phyloP scores from a whole-genome alignment of 2,888 invertebrate species.

The Ernsta delagoae region DNA sequence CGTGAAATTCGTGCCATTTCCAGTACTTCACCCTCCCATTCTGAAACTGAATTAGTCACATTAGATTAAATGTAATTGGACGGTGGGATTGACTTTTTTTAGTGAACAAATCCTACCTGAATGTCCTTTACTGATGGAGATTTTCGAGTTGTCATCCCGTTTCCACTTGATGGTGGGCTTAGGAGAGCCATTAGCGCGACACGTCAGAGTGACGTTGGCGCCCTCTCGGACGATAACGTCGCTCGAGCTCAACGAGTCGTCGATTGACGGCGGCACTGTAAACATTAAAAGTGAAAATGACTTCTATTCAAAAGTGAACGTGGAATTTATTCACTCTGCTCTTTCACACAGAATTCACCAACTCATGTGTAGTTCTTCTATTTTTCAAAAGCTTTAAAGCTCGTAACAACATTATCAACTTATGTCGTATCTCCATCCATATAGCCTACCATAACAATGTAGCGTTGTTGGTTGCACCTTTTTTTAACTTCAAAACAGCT shows the following conservation, averaged over 20 bases:
- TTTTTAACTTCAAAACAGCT: too few species aligned
- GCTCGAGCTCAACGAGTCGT: constrained; percentile 95
- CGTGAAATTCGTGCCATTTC: constrained; percentile 94
- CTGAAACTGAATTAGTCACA: constrained; percentile 86
- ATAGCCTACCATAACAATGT: too few species aligned
- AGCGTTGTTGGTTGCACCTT: too few species aligned
- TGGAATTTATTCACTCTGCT: constrained; percentile 1
- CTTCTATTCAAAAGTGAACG: constrained; percentile 4
- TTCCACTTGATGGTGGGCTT: constrained; percentile 96
- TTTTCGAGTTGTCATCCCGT: constrained; percentile 94
- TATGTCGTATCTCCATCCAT: too few species aligned
- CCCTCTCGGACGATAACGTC: constrained; percentile 96
- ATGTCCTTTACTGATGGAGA: constrained; percentile 93
- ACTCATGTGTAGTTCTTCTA: not conserved
- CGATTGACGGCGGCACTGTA: constrained; percentile 96
- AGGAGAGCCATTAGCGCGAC: constrained; percentile 95
- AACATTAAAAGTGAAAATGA: constrained; percentile 54
- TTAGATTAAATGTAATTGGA: constrained; percentile 40
- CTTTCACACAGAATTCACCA: not conserved
- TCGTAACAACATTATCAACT: too few species aligned
- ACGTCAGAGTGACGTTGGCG: constrained; percentile 94
- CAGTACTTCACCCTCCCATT: constrained; percentile 93
- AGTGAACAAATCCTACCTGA: constrained; percentile 82
- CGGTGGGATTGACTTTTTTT: constrained; percentile 17
- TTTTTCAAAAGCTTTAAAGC: too few species aligned